phyloP scores from a whole-genome alignment of 1,140 invertebrate species.

The Leptopilina clavipes region DNA sequence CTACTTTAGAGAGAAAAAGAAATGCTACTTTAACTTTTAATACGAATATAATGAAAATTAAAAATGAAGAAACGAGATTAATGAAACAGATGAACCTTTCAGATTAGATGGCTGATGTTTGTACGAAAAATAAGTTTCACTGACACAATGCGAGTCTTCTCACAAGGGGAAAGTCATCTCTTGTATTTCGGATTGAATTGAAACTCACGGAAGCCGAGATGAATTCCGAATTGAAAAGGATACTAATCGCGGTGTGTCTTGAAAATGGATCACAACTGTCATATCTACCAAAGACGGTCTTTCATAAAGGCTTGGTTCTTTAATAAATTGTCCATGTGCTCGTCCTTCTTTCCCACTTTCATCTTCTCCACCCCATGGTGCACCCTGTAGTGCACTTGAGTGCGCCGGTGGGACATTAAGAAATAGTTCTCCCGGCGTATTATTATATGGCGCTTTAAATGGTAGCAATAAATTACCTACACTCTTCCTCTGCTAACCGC shows the following conservation, averaged over 20 bases:
- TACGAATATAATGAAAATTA: not conserved
- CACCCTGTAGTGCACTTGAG: slow-evolving; percentile 29
- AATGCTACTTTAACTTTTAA: too few relatives aligned
- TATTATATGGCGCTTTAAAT: slow-evolving; percentile 72
- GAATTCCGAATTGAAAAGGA: slow-evolving; percentile 23
- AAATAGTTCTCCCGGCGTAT: slow-evolving; percentile 67
- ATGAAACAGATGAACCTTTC: not conserved
- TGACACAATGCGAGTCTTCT: slow-evolving; percentile 21
- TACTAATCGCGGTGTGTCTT: slow-evolving; percentile 25
- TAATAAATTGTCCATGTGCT: slow-evolving; percentile 25
- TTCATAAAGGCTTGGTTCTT: slow-evolving; percentile 22
- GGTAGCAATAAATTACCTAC: slow-evolving; percentile 70
- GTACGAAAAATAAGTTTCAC: not conserved
- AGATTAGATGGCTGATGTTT: not conserved
- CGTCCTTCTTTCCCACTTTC: not conserved
- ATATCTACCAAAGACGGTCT: slow-evolving; percentile 27
- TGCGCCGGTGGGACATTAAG: slow-evolving; percentile 61
- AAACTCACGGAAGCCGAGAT: slow-evolving; percentile 19
- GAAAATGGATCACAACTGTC: slow-evolving; percentile 34
- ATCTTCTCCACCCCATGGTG: slow-evolving; percentile 29
- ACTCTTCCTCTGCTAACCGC: slow-evolving; percentile 62
- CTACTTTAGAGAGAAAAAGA: too few relatives aligned
- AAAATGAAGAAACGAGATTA: not conserved
- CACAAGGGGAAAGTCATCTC: slow-evolving; percentile 18
- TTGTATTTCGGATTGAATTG: slow-evolving; percentile 24